phyloP scores from a whole-genome alignment of 2,888 invertebrate genomes.

The Stomorhina lunata region DNA sequence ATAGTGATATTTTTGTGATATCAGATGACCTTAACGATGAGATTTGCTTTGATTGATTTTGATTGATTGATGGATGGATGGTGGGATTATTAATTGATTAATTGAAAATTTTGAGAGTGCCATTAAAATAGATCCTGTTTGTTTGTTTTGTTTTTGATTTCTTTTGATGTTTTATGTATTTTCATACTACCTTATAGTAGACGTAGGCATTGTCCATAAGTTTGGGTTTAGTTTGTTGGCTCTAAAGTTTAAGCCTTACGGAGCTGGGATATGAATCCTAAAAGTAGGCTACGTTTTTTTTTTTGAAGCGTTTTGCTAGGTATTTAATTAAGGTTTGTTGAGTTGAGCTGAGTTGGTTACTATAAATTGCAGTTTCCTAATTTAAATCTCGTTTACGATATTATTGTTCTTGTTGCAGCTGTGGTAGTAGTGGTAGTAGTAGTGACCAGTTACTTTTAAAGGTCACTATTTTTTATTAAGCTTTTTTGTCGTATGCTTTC shows the following conservation, averaged over 20 bases:
- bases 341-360: neutral
- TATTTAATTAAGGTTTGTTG: slow-evolving; percentile 9
- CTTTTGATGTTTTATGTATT: slow-evolving; percentile 15
- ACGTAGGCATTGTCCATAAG: slow-evolving; percentile 80
- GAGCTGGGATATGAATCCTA: slow-evolving; percentile 37
- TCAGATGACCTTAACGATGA: slow-evolving; percentile 28
- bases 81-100: too few species aligned
- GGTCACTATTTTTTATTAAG: slow-evolving; percentile 62
- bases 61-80: neutral
- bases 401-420: neutral
- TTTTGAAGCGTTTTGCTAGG: slow-evolving; percentile 17
- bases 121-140: slow-evolving; percentile 5
- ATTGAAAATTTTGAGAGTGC: neutral
- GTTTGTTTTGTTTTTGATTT: neutral
- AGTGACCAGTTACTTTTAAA: slow-evolving; percentile 64
- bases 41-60: slow-evolving; percentile 6
- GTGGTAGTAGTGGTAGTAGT: slow-evolving; percentile 20
- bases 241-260: neutral
- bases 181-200: slow-evolving; percentile 78
- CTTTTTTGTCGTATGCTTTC: slow-evolving; percentile 20
- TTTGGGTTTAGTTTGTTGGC: slow-evolving; percentile 63
- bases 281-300: slow-evolving; percentile 12
- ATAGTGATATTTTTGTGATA: too few species aligned
- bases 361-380: slow-evolving; percentile 14
- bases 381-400: neutral